These are phyloP conservation scores for Coracopsis vasa DNA, from an alignment of 2,113 vertebrate genomes.

Conservation along the genomic window DNA sequence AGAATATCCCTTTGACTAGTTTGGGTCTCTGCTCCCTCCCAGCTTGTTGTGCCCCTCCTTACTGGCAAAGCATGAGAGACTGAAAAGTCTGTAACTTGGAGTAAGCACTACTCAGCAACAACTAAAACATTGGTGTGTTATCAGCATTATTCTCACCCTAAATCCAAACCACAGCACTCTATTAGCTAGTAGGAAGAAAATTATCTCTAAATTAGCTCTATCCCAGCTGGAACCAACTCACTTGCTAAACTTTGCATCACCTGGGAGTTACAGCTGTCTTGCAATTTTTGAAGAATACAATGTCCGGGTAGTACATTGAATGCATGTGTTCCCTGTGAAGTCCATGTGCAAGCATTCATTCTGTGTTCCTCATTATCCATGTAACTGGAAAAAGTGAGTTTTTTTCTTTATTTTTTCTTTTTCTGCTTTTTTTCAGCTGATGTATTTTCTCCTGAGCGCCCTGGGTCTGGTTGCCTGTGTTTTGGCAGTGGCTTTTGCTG, in stretches of 20 bases:
- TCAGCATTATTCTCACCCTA: neutral
- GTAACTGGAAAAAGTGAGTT: neutral
- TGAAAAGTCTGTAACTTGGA: neutral
- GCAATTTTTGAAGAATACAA: neutral
- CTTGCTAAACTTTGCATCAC: neutral
- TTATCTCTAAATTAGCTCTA: neutral
- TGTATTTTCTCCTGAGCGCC: conserved; percentile 89
- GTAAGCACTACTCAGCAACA: neutral
- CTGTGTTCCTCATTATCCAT: neutral
- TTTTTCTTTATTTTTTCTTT: too few species aligned
- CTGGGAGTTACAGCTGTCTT: neutral
- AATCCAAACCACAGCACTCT: neutral
- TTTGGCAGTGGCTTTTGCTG: conserved; percentile 85
- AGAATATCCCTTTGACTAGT: neutral
- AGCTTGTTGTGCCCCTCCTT: neutral
- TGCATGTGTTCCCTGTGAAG: neutral
- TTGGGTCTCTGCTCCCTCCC: neutral
- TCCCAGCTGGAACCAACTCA: neutral
- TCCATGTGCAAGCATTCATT: neutral
- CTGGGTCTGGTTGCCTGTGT: conserved; percentile 83
- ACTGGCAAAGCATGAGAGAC: neutral
- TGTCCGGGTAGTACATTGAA: neutral
- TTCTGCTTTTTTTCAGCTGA: conserved; percentile 75
- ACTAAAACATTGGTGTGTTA: neutral
- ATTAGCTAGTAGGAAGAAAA: neutral